A percentile compares a stretch with the other conserved stretches of the same genome.
Conservation (phyloP, 2,888 invertebrate species). For the Nasonia oneida region DNA sequence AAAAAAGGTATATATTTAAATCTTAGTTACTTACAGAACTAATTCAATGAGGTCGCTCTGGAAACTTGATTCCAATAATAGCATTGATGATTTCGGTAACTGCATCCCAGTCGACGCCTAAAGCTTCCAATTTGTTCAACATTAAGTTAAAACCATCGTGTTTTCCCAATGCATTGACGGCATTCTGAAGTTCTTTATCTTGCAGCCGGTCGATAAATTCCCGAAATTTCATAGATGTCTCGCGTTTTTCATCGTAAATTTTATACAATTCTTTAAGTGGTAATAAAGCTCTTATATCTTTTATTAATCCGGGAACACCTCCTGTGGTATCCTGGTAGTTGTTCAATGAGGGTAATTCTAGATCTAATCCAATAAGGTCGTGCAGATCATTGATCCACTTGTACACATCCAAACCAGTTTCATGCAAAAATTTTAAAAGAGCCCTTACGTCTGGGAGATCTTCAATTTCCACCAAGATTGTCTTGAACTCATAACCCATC, state of each 20-base stretch:
- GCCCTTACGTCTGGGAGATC: conserved; percentile 57
- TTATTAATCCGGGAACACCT: conserved; percentile 66
- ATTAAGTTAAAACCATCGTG: conserved; percentile 55
- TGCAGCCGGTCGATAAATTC: conserved; percentile 65
- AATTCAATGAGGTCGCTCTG: conserved; percentile 35
- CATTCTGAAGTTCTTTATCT: conserved; percentile 63
- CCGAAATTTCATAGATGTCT: conserved; percentile 64
- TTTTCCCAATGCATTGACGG: conserved; percentile 62
- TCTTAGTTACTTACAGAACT: conserved; percentile 17
- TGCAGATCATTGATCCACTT: conserved; percentile 59
- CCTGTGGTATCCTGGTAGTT: conserved; percentile 38
- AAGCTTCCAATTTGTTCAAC: conserved; percentile 56
- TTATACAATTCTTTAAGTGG: conserved; percentile 65
- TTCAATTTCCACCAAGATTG: conserved; percentile 64
- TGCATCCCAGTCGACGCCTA: conserved; percentile 58
- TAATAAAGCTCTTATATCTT: conserved; percentile 65
- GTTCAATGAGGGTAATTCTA: conserved; percentile 28
- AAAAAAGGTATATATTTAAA: neutral
- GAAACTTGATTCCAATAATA: conserved; percentile 61
- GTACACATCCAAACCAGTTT: conserved; percentile 62
- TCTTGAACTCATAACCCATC: conserved; percentile 65
- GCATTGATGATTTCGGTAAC: conserved; percentile 60
- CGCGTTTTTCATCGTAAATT: conserved; percentile 65
- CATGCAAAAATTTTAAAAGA: conserved; percentile 60
- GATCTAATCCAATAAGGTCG: conserved; percentile 51